Conservation (phyloP, 1,140 invertebrate genomes). For the Apis cerana region DNA sequence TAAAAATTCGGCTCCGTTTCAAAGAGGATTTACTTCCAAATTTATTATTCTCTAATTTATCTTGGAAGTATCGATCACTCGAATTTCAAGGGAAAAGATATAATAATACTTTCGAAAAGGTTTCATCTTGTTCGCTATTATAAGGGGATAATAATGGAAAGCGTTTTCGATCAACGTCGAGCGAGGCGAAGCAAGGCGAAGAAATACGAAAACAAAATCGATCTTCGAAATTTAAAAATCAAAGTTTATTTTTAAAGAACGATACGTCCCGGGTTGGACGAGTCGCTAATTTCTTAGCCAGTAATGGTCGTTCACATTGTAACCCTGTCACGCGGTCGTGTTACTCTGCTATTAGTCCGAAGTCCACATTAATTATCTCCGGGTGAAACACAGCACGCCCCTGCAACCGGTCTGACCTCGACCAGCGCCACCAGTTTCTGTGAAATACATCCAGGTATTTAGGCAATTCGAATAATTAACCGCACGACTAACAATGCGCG, state of each 20-base stretch:
- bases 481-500: constrained; percentile 22
- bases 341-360: constrained; percentile 63
- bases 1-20: too few relatives aligned
- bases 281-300: constrained; percentile 44
- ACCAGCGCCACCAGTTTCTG: constrained; percentile 49
- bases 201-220: too few relatives aligned
- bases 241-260: not conserved
- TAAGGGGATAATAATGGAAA: too few relatives aligned
- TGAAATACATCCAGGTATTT: constrained; percentile 69
- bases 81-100: too few relatives aligned
- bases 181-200: too few relatives aligned
- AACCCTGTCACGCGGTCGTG: constrained; percentile 53
- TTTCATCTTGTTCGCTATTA: too few relatives aligned
- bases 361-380: constrained; percentile 69
- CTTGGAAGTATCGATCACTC: too few relatives aligned
- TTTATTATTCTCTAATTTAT: too few relatives aligned
- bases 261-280: not conserved
- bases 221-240: not conserved
- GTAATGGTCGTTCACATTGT: constrained; percentile 50
- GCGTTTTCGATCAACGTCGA: too few relatives aligned
- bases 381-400: constrained; percentile 59
- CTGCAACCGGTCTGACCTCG: constrained; percentile 51
- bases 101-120: too few relatives aligned
- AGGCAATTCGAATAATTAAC: constrained; percentile 69
- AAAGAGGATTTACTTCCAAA: too few relatives aligned